Evolutionary conservation across 2,888 invertebrate species (phyloP), one percentile per base, ranked within the genome.

Genomic region (Drosophila meridionalis): DNA sequence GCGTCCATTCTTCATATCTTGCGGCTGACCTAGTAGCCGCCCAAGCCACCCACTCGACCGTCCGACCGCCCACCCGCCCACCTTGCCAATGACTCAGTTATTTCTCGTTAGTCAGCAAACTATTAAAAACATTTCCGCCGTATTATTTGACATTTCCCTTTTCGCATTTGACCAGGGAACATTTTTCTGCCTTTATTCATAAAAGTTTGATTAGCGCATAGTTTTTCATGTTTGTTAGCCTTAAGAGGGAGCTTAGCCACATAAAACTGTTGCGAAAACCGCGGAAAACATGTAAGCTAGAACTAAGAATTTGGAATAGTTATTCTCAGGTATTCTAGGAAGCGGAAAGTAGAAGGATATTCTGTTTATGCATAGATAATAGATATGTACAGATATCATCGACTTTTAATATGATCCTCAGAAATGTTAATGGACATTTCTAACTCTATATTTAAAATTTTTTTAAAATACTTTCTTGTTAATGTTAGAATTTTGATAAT

Each of bases 71-170:
- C 36, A 36, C 1, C 4, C 9, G 28, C 2, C n/a, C 48, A 11
- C 12, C 38, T 26, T 59, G 40, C 48, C 47, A 55, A 28, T 40
- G 47, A 47, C 45, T 48, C 56, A 56, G 36, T 60, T 43, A 45
- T 32, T 72, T 55, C 52, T 47, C 32, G 43, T 56, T 48, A 73
- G 75, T 58, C 28, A 62, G 52, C 69, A 59, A 70, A 69, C 71
- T 71, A 62, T 69, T 69, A 57, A 48, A 50, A 65, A 61, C 52
- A 71, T 75, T 61, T 78, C 66, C 78, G 43, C 34, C 45, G 70
- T n/a, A 28, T 55, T 47, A 60, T 63, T 57, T 57, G 42, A n/a
- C 43, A 61, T 53, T 52, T 58, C 53, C 36, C 45, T 53, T 63
- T 76, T 76, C 40, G 67, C 43, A 55, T 65, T 60, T 30, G 36